phyloP scores from a whole-genome alignment of 2,113 vertebrate species.

The Corydoras maculifer region DNA sequence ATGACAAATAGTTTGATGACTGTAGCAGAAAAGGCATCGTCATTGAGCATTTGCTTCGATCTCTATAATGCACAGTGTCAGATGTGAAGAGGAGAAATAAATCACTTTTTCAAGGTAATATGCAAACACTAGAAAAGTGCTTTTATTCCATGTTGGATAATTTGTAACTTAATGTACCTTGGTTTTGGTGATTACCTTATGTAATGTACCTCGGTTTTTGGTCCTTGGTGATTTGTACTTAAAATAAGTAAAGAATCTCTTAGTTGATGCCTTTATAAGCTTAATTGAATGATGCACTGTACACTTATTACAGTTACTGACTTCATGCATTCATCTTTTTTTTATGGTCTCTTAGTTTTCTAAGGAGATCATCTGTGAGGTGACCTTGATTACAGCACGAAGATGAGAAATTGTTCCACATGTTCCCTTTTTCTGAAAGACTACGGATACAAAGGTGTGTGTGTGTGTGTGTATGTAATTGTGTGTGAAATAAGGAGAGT shows the following conservation, averaged over 20 bases:
- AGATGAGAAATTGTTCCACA: constrained; percentile 11
- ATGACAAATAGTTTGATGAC: constrained; percentile 14
- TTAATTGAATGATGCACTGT: not conserved
- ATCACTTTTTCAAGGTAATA: not conserved
- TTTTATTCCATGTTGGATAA: not conserved
- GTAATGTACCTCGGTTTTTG: not conserved
- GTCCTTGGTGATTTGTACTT: not conserved
- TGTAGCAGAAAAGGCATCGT: constrained; percentile 15
- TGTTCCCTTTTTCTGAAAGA: constrained; percentile 16
- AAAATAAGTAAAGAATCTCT: not conserved
- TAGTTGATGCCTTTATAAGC: not conserved
- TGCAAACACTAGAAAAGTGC: too few species aligned
- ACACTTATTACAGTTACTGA: not conserved
- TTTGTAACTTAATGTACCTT: not conserved
- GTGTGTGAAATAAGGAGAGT: not conserved
- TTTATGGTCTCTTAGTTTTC: not conserved
- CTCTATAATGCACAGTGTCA: not conserved
- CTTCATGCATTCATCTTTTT: not conserved
- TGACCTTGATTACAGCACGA: constrained; percentile 21
- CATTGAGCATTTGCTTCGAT: not conserved
- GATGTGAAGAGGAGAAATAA: constrained; percentile 22
- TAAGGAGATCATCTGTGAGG: not conserved
- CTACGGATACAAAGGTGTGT: constrained; percentile 9
- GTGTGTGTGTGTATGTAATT: not conserved
- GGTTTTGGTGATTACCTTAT: too few species aligned